Evolutionary conservation across 1,140 invertebrate genomes (phyloP).

Genomic region (Diprion similis): DNA sequence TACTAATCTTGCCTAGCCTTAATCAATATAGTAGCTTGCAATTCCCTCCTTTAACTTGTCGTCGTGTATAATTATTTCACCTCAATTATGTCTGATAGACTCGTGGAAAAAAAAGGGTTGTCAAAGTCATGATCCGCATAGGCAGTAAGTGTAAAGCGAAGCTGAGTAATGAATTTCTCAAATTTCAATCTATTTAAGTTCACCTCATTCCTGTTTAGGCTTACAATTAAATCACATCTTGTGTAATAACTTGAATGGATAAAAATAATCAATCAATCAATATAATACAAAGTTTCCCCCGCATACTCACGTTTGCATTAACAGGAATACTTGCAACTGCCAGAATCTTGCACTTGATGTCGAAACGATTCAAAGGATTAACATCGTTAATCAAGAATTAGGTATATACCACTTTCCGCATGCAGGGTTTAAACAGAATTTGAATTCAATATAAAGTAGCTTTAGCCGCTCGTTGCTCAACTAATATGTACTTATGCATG

Average conservation of each 20-base stretch:
- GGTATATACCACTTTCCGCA: background rate
- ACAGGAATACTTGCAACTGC: background rate
- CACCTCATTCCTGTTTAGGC: too few relatives aligned
- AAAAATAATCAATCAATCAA: background rate
- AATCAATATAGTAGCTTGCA: slow-evolving; percentile 24
- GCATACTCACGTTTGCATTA: background rate
- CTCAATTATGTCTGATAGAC: too few relatives aligned
- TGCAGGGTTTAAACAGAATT: background rate
- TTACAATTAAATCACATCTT: too few relatives aligned
- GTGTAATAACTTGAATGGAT: background rate
- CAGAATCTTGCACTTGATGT: background rate
- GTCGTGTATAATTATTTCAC: too few relatives aligned
- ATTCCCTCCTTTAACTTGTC: slow-evolving; percentile 14
- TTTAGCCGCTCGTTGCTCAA: too few relatives aligned
- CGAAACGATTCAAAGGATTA: background rate
- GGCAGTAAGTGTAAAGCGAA: too few relatives aligned
- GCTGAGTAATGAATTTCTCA: too few relatives aligned
- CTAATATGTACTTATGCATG: background rate
- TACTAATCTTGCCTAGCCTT: slow-evolving; percentile 44
- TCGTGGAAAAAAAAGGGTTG: too few relatives aligned
- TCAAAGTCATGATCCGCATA: too few relatives aligned
- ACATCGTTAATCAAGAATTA: slow-evolving; percentile 4
- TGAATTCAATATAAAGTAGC: too few relatives aligned
- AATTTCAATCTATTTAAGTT: too few relatives aligned
- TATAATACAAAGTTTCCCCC: background rate